Evolutionary conservation across 2,888 invertebrate species (phyloP), one percentile per base, ranked within the genome.

Genomic region (Drosophila picticornis): DNA sequence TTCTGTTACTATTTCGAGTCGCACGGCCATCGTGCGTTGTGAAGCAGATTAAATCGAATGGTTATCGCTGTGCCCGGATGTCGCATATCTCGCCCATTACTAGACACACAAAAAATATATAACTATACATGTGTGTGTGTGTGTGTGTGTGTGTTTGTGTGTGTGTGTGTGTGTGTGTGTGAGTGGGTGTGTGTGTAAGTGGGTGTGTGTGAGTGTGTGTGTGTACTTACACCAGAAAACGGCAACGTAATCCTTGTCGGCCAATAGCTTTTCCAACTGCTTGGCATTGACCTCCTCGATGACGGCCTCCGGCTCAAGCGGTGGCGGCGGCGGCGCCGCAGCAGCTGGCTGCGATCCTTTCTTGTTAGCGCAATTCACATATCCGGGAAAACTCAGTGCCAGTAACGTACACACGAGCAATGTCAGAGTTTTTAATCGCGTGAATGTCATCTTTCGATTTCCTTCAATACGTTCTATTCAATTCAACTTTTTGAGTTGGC

Each of bases 221-320:
- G 13, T 22, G 40, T 94, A 97, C 98, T 98, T 96, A 98, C 98
- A 98, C 97, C 98, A 98, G 94, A 97, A 98, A 94, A 98, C 98
- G 93, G 98, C 98, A 94, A 98, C 97, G 95, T 97, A 97, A 94
- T 97, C 97, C 95, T 97, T 97, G 91, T 97, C 97, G 94, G 96
- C 95, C 93, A 98, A 95, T 91, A 97, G 95, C 93, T 97, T 96
- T 93, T 97, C 98, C 94, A 98, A 95, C 94, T 97, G 97, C 94
- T 97, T 98, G 93, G 97, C 96, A 94, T 97, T 97, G 94, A 98
- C 97, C 95, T 98, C 97, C 94, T 98, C 97, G 95, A 98, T 98
- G 94, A 97, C 96, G 93, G 97, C 95, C 93, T 96, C 96, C 90
- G 93, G 93, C 65, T 93, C 93, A 62, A 91, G 78, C 58, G 91